Evolutionary conservation across 1,140 invertebrate genomes (phyloP).

Genomic region (Akabosia matsudoensis): DNA sequence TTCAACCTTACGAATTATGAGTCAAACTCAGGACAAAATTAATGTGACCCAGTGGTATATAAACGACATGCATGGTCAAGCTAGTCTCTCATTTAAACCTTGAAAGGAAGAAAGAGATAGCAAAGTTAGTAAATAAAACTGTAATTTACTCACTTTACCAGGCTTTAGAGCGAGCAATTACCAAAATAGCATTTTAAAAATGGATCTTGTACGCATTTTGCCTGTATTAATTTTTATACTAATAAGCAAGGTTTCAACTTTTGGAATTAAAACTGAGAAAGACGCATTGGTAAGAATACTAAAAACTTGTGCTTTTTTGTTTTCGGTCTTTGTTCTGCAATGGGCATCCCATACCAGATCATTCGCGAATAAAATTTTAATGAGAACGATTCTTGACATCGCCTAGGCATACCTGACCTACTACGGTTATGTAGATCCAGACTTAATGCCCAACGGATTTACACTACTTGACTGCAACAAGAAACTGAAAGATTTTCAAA

Average conservation of each 20-base stretch:
- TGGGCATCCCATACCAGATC: too few species aligned
- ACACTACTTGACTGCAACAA: constrained; percentile 1
- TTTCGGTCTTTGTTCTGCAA: too few species aligned
- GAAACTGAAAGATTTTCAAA: constrained; percentile 6
- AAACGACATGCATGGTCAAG: background rate
- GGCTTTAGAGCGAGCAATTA: too few species aligned
- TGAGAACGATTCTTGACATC: background rate
- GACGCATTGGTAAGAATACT: background rate
- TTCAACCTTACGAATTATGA: too few species aligned
- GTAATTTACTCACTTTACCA: too few species aligned
- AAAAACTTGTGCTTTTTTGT: background rate
- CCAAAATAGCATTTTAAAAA: too few species aligned
- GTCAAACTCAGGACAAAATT: too few species aligned
- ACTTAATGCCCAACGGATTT: background rate
- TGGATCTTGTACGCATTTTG: background rate
- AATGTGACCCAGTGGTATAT: too few species aligned
- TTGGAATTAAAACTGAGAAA: background rate
- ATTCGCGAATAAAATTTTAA: background rate
- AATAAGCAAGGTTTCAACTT: background rate
- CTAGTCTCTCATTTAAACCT: too few species aligned
- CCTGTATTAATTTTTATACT: background rate
- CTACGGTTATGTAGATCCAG: background rate
- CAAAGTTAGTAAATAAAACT: too few species aligned
- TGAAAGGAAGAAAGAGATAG: too few species aligned
- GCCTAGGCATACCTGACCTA: background rate